Evolutionary conservation across 2,113 vertebrate genomes (phyloP).

Genomic region (Etia nguti): DNA sequence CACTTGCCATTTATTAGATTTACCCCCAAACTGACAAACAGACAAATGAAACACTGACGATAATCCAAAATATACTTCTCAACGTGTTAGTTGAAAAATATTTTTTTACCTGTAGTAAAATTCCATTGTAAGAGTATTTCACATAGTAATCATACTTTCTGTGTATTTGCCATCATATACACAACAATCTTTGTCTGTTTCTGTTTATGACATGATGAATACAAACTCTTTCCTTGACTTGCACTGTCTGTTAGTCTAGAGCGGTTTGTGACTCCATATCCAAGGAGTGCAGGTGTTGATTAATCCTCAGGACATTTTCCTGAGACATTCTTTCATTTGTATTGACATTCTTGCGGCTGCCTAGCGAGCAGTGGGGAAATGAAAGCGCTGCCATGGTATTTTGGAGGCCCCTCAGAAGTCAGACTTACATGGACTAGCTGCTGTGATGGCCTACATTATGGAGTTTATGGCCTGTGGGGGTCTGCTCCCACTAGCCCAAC

Average conservation of each 20-base stretch:
- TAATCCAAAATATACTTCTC: background rate
- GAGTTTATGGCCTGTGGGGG: slow-evolving; percentile 54
- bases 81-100: background rate
- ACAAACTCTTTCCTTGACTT: slow-evolving; percentile 5
- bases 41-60: background rate
- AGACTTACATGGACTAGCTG: slow-evolving; percentile 37
- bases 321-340: slow-evolving; percentile 61
- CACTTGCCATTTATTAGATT: background rate
- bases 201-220: background rate
- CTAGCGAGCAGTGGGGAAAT: slow-evolving; percentile 41
- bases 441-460: slow-evolving; percentile 66
- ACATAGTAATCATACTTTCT: background rate
- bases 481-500: slow-evolving; percentile 18
- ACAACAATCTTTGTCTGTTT: background rate
- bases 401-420: slow-evolving; percentile 49
- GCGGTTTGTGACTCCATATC: background rate
- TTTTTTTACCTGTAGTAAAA: background rate
- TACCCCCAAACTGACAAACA: background rate
- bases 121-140: background rate
- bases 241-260: slow-evolving; percentile 14
- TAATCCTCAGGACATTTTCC: slow-evolving; percentile 74
- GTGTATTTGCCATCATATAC: background rate
- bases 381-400: slow-evolving; percentile 57
- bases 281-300: slow-evolving; percentile 66
- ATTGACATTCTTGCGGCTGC: slow-evolving; percentile 66